Percentiles rank a stretch among this genome's conserved stretches.
phyloP scores from a whole-genome alignment of 2,888 invertebrate genomes.

The Linnaemya tessellans region DNA sequence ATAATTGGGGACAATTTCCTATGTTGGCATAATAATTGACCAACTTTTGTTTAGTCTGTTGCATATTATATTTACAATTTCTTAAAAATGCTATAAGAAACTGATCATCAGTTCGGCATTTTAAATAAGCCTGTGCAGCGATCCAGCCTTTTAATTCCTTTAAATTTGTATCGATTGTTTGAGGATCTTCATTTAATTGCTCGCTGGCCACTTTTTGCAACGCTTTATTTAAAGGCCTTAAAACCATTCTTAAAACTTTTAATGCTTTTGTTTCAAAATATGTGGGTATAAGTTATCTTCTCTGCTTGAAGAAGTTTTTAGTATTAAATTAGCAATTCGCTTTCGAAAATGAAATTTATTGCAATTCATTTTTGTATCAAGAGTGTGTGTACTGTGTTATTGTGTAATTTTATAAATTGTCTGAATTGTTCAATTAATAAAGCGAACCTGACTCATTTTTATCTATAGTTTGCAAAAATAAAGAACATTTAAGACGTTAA shows the following conservation, averaged over 20 bases:
- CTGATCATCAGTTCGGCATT: constrained; percentile 79
- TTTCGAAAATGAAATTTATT: neutral
- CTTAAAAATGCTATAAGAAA: constrained; percentile 84
- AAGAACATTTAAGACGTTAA: neutral
- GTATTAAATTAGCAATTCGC: constrained; percentile 13
- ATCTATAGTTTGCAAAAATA: constrained; percentile 8
- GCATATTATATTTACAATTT: constrained; percentile 84
- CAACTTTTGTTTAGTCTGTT: constrained; percentile 84
- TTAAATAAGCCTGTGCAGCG: constrained; percentile 83
- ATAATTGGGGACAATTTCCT: constrained; percentile 79
- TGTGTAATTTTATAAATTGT: constrained; percentile 21
- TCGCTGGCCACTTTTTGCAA: constrained; percentile 79
- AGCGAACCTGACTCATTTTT: constrained; percentile 13
- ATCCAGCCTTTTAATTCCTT: constrained; percentile 83
- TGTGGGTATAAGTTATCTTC: neutral
- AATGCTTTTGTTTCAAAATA: neutral
- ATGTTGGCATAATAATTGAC: constrained; percentile 85
- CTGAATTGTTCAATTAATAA: constrained; percentile 4
- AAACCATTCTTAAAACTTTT: constrained; percentile 28
- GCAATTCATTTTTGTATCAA: neutral
- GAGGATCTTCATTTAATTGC: constrained; percentile 83
- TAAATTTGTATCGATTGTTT: constrained; percentile 75
- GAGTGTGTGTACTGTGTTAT: neutral
- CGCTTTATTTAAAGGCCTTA: constrained; percentile 63
- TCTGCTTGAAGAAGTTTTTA: constrained; percentile 4